Evolutionary conservation across 2,888 invertebrate genomes (phyloP).

Genomic region (Syrista parreyssii): DNA sequence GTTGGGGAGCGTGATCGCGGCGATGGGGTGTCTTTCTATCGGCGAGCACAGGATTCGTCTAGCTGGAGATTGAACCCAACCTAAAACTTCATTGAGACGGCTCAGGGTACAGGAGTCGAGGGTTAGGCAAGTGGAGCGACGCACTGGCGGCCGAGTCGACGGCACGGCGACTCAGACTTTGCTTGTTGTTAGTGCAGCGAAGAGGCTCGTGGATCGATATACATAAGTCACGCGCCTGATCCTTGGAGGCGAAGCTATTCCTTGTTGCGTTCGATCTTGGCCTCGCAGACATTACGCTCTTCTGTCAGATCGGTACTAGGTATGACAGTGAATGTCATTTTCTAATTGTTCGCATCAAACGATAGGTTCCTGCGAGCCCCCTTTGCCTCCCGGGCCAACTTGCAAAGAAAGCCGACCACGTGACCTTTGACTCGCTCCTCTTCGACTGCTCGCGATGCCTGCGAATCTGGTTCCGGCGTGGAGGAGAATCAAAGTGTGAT

Average conservation of each 20-base stretch:
- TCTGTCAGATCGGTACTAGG: slow-evolving; percentile 36
- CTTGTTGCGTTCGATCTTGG: slow-evolving; percentile 12
- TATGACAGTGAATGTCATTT: background rate
- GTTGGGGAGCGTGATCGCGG: no score
- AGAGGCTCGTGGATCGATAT: slow-evolving; percentile 36
- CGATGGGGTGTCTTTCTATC: no score
- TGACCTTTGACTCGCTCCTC: slow-evolving; percentile 29
- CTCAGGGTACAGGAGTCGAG: slow-evolving; percentile 34
- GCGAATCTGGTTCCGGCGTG: no score
- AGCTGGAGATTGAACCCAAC: no score
- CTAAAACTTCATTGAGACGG: background rate
- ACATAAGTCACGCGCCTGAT: slow-evolving; percentile 50
- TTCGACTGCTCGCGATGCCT: background rate
- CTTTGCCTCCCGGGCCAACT: background rate
- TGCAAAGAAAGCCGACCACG: slow-evolving; percentile 37
- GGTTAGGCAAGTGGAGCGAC: slow-evolving; percentile 6
- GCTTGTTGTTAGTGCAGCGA: background rate
- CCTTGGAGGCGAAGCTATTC: background rate
- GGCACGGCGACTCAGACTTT: no score
- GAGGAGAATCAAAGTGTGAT: background rate
- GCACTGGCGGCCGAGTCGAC: background rate
- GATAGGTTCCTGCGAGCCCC: background rate
- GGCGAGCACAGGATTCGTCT: no score
- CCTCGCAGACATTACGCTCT: slow-evolving; percentile 17
- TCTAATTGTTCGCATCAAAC: slow-evolving; percentile 38